Evolutionary conservation across 23 tunicate species (phyloP).

Genomic region (Trididemnum clinides): DNA sequence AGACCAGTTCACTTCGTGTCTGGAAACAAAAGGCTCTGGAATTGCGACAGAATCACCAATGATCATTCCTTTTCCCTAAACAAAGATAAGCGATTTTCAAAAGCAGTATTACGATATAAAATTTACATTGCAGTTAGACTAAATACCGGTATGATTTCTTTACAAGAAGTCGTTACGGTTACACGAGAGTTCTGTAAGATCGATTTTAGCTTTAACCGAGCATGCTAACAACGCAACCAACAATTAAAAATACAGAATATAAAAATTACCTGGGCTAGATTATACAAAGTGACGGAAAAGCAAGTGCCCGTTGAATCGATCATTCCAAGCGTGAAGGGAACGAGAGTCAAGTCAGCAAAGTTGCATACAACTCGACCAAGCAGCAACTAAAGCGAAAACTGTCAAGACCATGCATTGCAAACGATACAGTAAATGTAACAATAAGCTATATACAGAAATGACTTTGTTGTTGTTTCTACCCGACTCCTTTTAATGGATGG

Average conservation of each 20-base stretch:
- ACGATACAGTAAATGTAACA: too few relatives aligned
- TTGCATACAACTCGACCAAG: slow-evolving; percentile 73
- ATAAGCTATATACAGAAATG: too few relatives aligned
- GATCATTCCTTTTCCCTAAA: slow-evolving; percentile 79
- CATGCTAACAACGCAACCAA: background rate
- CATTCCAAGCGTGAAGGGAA: slow-evolving; percentile 79
- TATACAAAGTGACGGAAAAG: slow-evolving; percentile 81
- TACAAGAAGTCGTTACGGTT: too few relatives aligned
- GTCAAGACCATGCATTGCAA: too few relatives aligned
- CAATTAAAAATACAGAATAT: background rate
- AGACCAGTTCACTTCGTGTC: slow-evolving; percentile 31
- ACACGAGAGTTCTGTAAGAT: too few relatives aligned
- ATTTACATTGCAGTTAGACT: too few relatives aligned
- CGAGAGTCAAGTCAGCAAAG: slow-evolving; percentile 79
- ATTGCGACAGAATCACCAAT: slow-evolving; percentile 93
- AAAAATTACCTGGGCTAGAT: slow-evolving; percentile 62
- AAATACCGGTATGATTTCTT: too few relatives aligned
- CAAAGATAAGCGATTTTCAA: too few relatives aligned
- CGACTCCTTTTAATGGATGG: too few relatives aligned
- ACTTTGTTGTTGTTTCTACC: too few relatives aligned
- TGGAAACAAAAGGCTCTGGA: slow-evolving; percentile 70
- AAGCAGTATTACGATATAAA: too few relatives aligned
- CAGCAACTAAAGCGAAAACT: slow-evolving; percentile 46
- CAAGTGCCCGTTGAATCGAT: slow-evolving; percentile 61
- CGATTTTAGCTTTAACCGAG: too few relatives aligned